Evolutionary conservation across 1,140 invertebrate genomes (phyloP), one percentile per base, ranked within the genome.

Genomic region (Drosophila pallidifrons): DNA sequence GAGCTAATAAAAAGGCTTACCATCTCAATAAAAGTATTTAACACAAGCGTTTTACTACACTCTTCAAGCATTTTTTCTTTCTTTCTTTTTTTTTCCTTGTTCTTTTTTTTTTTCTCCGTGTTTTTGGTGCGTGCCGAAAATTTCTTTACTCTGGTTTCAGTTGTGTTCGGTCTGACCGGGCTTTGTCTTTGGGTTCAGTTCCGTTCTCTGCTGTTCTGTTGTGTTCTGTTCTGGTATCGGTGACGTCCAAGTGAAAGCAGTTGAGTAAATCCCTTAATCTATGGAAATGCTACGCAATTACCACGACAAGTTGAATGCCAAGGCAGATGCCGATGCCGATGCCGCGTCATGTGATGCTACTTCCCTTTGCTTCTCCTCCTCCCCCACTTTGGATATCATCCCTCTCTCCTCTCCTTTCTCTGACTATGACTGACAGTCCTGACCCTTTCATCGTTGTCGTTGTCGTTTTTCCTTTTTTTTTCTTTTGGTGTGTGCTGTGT

Each of bases 21-120:
- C 90, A 91, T 91, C 90, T 91, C 90, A 91, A 91, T 91, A 91
- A 91, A 91, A 90, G 90, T 91, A 91, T 91, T 91, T 91, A 91
- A 91, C 90, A 91, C 90, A 91, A 91, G 82, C 90, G 90, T 91
- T 91, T 88, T 91, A 87, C 81, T 90, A 90, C 83, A 87, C 82
- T 91, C 82, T 91, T 91, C 63, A 28, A 91, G 86, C 87, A 87
- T 90, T 83, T 86, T 86, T 86, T 81, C 77, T 77, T 75, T 70
- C 58, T 38, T 45, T 2, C 60, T 25, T 60, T 65, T 38, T 30
- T 70, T 32, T 69, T 52, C 65, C 66, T 55, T 43, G 55, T 65
- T 58, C 75, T 76, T 74, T 46, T 52, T 49, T 38, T 41, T 70
- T 55, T 69, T 78, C 73, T 79, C 20, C 15, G 15, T 51, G n/a